phyloP scores from a whole-genome alignment of 2,113 vertebrate species.

The Carlito syrichta region DNA sequence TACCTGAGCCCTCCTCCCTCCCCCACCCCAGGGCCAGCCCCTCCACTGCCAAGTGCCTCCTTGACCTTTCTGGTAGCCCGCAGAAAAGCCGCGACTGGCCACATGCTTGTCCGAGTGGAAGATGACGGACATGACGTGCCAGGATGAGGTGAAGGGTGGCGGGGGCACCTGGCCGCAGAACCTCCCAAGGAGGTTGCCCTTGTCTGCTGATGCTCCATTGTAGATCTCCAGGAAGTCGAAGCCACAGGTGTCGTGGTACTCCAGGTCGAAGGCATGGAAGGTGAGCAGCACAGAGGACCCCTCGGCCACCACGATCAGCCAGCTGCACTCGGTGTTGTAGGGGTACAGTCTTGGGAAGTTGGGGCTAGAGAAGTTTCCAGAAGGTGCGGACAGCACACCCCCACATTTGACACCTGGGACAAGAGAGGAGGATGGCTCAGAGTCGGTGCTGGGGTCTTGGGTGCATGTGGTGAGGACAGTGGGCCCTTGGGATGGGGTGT shows the following conservation, averaged over 20 bases:
- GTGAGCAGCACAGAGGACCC: constrained; percentile 94
- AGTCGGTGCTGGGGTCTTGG: neutral
- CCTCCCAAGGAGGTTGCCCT: constrained; percentile 93
- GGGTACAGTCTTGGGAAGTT: constrained; percentile 95
- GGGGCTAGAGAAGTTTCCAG: constrained; percentile 94
- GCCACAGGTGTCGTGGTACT: constrained; percentile 89
- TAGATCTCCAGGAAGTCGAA: constrained; percentile 98
- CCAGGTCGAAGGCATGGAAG: constrained; percentile 93
- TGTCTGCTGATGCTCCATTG: constrained; percentile 90
- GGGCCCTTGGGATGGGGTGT: no score
- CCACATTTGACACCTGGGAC: constrained; percentile 94
- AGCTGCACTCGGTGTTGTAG: constrained; percentile 91
- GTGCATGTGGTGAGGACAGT: no score
- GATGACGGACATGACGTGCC: constrained; percentile 95
- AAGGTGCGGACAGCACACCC: constrained; percentile 92
- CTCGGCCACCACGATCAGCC: constrained; percentile 96
- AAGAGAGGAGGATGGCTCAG: neutral
- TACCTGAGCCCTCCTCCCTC: neutral
- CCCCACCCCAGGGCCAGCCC: neutral
- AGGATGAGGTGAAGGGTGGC: constrained; percentile 93
- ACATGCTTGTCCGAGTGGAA: constrained; percentile 96
- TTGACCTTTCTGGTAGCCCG: constrained; percentile 93
- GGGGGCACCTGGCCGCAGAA: constrained; percentile 92
- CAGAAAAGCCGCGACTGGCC: constrained; percentile 89
- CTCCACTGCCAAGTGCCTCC: neutral